Conservation (phyloP, 1,140 invertebrate species). For the Sipha flava region DNA sequence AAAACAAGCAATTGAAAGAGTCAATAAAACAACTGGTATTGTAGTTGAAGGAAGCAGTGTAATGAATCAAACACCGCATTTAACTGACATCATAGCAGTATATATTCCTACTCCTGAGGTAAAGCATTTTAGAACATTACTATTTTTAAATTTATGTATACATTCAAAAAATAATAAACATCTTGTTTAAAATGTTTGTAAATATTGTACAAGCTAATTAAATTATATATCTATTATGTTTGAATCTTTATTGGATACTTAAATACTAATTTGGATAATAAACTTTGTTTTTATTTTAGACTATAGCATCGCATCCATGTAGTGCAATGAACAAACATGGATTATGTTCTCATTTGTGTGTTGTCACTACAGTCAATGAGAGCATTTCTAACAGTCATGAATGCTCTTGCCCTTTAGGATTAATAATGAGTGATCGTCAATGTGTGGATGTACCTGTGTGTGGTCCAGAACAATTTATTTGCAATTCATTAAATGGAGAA, state of each 20-base stretch:
- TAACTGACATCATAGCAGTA: slow-evolving; percentile 54
- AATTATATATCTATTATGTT: too few species aligned
- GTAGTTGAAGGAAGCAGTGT: slow-evolving; percentile 44
- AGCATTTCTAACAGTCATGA: slow-evolving; percentile 41
- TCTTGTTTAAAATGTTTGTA: too few species aligned
- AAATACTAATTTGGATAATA: too few species aligned
- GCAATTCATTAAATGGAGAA: slow-evolving; percentile 50
- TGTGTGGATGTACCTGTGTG: slow-evolving; percentile 67
- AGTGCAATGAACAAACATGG: slow-evolving; percentile 43
- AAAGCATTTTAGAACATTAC: slow-evolving; percentile 1
- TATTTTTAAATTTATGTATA: background rate
- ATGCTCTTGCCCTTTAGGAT: slow-evolving; percentile 69
- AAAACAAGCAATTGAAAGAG: slow-evolving; percentile 52
- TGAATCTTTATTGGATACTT: too few species aligned
- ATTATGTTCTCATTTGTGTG: slow-evolving; percentile 64
- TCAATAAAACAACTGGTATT: slow-evolving; percentile 53
- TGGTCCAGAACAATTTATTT: slow-evolving; percentile 66
- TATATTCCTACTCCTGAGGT: slow-evolving; percentile 39
- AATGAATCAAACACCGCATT: slow-evolving; percentile 47
- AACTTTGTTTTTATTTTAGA: slow-evolving; percentile 35
- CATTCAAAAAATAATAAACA: too few species aligned
- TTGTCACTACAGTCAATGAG: slow-evolving; percentile 43
- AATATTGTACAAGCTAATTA: too few species aligned
- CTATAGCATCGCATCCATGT: slow-evolving; percentile 44
- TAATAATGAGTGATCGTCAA: slow-evolving; percentile 58